Conservation (phyloP, 2,113 vertebrate species). For the Symphodus melops region DNA sequence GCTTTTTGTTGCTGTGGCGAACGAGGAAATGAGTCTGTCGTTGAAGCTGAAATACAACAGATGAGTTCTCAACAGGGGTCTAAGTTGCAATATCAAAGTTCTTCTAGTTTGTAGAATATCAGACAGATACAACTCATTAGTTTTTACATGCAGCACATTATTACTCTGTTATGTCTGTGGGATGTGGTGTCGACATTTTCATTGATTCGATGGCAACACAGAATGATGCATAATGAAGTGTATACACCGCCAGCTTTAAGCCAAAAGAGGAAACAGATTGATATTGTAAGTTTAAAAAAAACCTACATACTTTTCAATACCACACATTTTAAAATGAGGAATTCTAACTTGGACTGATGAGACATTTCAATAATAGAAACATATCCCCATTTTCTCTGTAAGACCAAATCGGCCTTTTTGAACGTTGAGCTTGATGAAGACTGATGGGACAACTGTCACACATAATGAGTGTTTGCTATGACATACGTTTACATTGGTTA, state of each 20-base stretch:
- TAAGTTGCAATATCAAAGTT: neutral
- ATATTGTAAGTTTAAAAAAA: too few species aligned
- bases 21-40: neutral
- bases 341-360: too few species aligned
- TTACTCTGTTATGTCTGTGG: neutral
- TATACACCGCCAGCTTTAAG: neutral
- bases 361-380: too few species aligned
- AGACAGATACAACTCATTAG: neutral
- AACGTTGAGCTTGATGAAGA: too few species aligned
- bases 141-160: neutral
- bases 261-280: neutral
- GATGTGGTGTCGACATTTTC: neutral
- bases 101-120: neutral
- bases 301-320: too few species aligned
- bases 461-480: neutral
- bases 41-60: neutral
- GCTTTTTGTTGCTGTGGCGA: constrained; percentile 10
- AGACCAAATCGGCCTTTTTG: too few species aligned
- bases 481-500: neutral
- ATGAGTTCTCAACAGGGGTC: neutral
- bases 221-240: neutral
- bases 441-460: too few species aligned
- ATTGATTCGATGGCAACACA: neutral
- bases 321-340: too few species aligned
- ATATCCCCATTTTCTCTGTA: too few species aligned